A percentile compares a stretch with the other conserved stretches of the same genome.
Evolutionary conservation across 2,797 vertebrate species (phyloP).

Genomic region (Poeciliopsis paucimaculata): DNA sequence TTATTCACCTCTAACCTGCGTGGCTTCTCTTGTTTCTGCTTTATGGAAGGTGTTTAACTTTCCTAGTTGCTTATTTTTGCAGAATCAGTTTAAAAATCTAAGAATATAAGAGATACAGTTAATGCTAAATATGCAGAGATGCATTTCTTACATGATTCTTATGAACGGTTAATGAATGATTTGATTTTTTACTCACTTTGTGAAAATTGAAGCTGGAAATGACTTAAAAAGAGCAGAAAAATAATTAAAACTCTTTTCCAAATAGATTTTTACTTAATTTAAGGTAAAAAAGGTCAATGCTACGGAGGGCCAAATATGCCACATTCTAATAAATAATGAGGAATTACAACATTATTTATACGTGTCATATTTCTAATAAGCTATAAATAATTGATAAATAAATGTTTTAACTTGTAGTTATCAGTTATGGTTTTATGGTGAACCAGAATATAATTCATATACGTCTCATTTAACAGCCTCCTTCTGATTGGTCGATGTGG

Average conservation of each 20-base stretch:
- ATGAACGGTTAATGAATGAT: not conserved
- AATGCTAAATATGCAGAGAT: not conserved
- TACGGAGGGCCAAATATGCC: not conserved
- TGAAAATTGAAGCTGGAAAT: not conserved
- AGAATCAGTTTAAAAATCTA: not conserved
- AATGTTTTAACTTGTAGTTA: not conserved
- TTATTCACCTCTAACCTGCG: not conserved
- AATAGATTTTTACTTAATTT: not conserved
- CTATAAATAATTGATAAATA: not conserved
- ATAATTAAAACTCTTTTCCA: not conserved
- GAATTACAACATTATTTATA: not conserved
- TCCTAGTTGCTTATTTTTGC: not conserved
- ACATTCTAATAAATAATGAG: not conserved
- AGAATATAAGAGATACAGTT: not conserved
- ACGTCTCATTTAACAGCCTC: not conserved
- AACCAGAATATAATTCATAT: not conserved
- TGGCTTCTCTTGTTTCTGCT: not conserved
- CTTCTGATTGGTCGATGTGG: not conserved
- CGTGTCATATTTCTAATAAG: not conserved
- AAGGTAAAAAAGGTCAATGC: not conserved
- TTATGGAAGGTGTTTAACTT: not conserved
- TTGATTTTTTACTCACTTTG: not conserved
- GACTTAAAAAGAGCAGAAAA: not conserved
- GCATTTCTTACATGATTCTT: not conserved
- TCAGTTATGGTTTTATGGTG: not conserved